These are phyloP conservation scores for Bergia sp. DNA, from an alignment of 92 coral and sea anemone species.

Conservation along the genomic window DNA sequence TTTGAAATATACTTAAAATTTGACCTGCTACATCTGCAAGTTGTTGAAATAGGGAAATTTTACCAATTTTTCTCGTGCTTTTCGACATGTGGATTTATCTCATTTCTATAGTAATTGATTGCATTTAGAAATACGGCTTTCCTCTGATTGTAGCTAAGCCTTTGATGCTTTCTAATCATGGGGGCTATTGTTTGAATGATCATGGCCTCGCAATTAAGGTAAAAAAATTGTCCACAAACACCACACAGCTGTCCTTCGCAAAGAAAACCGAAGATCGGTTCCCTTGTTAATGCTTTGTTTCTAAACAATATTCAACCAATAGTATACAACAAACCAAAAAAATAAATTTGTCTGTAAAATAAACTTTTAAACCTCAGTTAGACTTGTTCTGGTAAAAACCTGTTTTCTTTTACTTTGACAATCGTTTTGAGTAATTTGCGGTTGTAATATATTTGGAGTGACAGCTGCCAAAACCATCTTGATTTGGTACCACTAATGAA, in stretches of 20 bases:
- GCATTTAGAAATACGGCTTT: not conserved
- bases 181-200: slow-evolving; percentile 20
- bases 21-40: not conserved
- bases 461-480: slow-evolving; percentile 19
- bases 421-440: not conserved
- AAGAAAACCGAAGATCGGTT: slow-evolving; percentile 16
- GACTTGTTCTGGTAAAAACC: not conserved
- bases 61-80: not conserved
- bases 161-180: slow-evolving; percentile 28
- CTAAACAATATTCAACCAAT: slow-evolving; percentile 26
- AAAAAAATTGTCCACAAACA: slow-evolving; percentile 27
- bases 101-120: slow-evolving; percentile 34
- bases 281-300: slow-evolving; percentile 10
- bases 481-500: not conserved
- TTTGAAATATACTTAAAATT: not conserved
- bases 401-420: not conserved
- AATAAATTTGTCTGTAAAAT: not conserved
- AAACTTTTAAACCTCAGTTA: not conserved
- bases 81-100: not conserved
- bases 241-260: slow-evolving; percentile 29
- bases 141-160: slow-evolving; percentile 19
- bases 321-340: slow-evolving; percentile 12
- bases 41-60: not conserved
- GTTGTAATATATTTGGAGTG: not conserved
- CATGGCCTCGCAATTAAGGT: slow-evolving; percentile 38